Base-by-base conservation (phyloP, 1,140 invertebrate genomes). In the Neotoxoptera formosana region DNA sequence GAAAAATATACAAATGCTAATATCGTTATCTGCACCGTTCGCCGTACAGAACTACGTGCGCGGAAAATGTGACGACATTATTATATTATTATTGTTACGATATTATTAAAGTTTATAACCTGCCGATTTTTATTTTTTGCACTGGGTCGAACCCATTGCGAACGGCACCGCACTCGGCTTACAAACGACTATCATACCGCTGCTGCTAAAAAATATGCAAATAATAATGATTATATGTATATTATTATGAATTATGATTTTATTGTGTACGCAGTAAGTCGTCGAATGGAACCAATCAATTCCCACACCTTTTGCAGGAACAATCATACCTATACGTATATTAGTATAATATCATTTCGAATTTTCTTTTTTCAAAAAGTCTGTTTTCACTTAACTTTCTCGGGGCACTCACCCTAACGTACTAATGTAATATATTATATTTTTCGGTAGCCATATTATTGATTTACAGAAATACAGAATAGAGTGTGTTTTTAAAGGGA, bases 1-100 rank as follows among this genome's bases (percentile, higher is more conserved):
- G n/a, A 76, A 76, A 76, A n/a, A 17, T 76, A 67, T 67, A n/a
- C 60, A n/a, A 76, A 76, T n/a, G n/a, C n/a, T n/a, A n/a, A n/a
- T n/a, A n/a, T n/a, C 21, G 21, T 21, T 53, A 53, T n/a, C 30
- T 34, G 30, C n/a, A 76, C 17, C 6, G n/a, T 76, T 30, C 14
- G n/a, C 60, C 14, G n/a, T 76, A 76, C n/a, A n/a, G n/a, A 76
- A 76, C 14, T 76, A 17, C n/a, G n/a, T 34, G 30, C 14, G n/a
- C 14, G 60, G 60, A 76, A 41, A 76, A 76, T n/a, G n/a, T 67
- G 56, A 67, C 14, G 30, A 67, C 30, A 17, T 67, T n/a, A 17
- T n/a, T n/a, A n/a, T n/a, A n/a, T n/a, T n/a, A n/a, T n/a, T 76
- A n/a, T 76, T 76, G n/a, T 76, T 76, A n/a, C 60, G 17, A 76